Evolutionary conservation across 2,797 vertebrate genomes (phyloP).

Genomic region (Eutrigla gurnardus): DNA sequence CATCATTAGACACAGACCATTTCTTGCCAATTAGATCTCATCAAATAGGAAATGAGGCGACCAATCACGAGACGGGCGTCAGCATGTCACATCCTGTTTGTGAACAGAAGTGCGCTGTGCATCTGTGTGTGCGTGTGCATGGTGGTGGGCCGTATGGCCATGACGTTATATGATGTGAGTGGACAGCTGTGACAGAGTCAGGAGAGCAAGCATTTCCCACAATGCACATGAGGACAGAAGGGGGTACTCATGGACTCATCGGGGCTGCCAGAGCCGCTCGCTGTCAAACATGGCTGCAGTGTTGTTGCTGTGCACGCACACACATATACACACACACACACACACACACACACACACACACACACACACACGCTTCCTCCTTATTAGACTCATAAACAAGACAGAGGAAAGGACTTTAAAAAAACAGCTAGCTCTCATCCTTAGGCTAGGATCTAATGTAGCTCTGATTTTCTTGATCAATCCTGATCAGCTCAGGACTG

Average conservation of each 20-base stretch:
- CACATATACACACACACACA: not conserved
- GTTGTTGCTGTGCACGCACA: constrained; percentile 20
- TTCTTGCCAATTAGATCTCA: constrained; percentile 64
- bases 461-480: constrained; percentile 19
- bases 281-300: constrained; percentile 64
- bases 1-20: constrained; percentile 59
- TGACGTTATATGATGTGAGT: constrained; percentile 66
- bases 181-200: constrained; percentile 74
- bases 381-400: constrained; percentile 49
- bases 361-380: constrained; percentile 23
- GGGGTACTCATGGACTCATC: constrained; percentile 73
- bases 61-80: constrained; percentile 45
- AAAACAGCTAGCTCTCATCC: constrained; percentile 1
- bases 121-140: constrained; percentile 1
- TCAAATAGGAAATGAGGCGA: constrained; percentile 54
- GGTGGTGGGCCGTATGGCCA: not conserved
- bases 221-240: constrained; percentile 71
- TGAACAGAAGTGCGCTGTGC: constrained; percentile 22
- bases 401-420: constrained; percentile 14
- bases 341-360: constrained; percentile 18
- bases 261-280: constrained; percentile 68
- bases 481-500: not conserved
- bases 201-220: constrained; percentile 69
- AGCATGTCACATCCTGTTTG: constrained; percentile 63
- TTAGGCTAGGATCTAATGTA: not conserved